Conservation (phyloP, 92 coral and sea anemone genomes). For the Phenganax stokvisi region DNA sequence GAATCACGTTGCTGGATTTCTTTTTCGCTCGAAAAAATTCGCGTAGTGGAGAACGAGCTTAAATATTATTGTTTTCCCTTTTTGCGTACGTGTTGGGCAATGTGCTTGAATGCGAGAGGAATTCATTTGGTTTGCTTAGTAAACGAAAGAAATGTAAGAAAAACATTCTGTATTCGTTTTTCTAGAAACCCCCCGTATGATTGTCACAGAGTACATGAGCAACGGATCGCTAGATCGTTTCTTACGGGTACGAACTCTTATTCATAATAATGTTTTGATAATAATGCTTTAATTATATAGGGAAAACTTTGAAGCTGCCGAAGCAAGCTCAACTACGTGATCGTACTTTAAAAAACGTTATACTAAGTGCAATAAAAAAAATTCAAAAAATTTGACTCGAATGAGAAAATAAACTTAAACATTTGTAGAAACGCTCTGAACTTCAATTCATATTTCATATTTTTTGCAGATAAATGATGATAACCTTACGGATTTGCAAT, state of each 20-base stretch:
- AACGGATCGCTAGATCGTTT: constrained; percentile 83
- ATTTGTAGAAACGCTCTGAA: neutral
- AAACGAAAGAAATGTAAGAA: neutral
- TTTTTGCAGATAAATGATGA: constrained; percentile 25
- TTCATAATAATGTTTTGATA: neutral
- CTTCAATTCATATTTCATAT: neutral
- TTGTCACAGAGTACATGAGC: constrained; percentile 73
- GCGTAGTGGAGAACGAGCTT: too few relatives aligned
- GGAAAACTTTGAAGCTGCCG: too few relatives aligned
- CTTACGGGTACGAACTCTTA: constrained; percentile 51
- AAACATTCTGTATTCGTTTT: neutral
- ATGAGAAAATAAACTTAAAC: too few relatives aligned
- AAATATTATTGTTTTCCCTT: neutral
- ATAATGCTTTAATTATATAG: neutral
- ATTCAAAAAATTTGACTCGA: too few relatives aligned
- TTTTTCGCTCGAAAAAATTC: too few relatives aligned
- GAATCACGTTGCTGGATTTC: too few relatives aligned
- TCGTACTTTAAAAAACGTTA: too few relatives aligned
- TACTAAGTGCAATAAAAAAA: too few relatives aligned
- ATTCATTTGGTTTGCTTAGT: too few relatives aligned
- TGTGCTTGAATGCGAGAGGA: too few relatives aligned
- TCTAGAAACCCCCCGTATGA: constrained; percentile 79
- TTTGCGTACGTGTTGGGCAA: neutral
- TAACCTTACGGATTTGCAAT: constrained; percentile 30
- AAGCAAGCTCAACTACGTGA: too few relatives aligned